These are phyloP conservation scores for Athalia rosae DNA, from an alignment of 2,888 invertebrate genomes.

Conservation along the genomic window DNA sequence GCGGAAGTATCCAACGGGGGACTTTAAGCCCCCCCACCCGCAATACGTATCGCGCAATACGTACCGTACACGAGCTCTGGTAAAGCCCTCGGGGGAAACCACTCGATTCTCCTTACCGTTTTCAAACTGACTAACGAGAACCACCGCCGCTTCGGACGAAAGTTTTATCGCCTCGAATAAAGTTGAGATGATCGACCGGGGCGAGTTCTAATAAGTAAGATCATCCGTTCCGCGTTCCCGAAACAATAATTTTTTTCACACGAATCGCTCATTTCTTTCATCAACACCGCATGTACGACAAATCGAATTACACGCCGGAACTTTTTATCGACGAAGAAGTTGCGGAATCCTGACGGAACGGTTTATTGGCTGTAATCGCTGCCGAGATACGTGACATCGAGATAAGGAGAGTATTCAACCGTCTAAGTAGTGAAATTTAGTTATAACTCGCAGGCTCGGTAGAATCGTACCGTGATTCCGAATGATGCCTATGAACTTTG, in stretches of 20 bases:
- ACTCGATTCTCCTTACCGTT: not conserved
- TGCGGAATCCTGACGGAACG: slow-evolving; percentile 5
- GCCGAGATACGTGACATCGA: slow-evolving; percentile 18
- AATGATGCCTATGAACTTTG: slow-evolving; percentile 16
- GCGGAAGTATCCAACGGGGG: not conserved
- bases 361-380: not conserved
- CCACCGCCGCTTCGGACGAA: not conserved
- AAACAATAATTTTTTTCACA: too few relatives aligned
- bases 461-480: not conserved
- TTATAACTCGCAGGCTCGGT: slow-evolving; percentile 6
- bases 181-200: not conserved
- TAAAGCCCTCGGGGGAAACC: not conserved
- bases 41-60: not conserved
- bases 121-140: not conserved
- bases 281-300: not conserved
- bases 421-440: not conserved
- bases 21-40: not conserved
- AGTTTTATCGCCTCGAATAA: not conserved
- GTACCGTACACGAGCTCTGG: not conserved
- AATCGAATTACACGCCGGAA: not conserved
- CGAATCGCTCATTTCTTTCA: too few relatives aligned
- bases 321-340: not conserved
- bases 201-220: not conserved
- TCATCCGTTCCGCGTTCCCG: too few relatives aligned
- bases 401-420: slow-evolving; percentile 1